These are phyloP conservation scores for Crepidodera aurea DNA, from an alignment of 2,888 invertebrate species.

Conservation along the genomic window DNA sequence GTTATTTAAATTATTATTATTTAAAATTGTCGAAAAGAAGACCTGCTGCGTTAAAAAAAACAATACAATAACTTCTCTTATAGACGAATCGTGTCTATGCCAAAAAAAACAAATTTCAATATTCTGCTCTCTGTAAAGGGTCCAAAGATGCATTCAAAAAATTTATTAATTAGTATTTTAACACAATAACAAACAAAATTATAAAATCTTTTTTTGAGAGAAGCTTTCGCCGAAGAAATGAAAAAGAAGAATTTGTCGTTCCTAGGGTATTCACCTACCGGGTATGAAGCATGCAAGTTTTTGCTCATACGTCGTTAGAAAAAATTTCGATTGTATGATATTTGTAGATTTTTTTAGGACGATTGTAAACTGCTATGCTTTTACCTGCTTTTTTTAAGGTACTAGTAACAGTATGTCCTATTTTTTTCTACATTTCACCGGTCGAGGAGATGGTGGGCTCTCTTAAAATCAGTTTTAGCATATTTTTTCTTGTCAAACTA, in stretches of 20 bases:
- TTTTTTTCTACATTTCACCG: not conserved
- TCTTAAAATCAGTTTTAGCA: constrained; percentile 17
- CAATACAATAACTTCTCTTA: too few species aligned
- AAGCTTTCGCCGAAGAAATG: not conserved
- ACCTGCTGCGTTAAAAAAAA: not conserved
- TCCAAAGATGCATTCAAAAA: not conserved
- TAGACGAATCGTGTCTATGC: too few species aligned
- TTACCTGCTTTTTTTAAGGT: constrained; percentile 9
- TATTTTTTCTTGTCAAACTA: not conserved
- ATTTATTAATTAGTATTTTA: not conserved
- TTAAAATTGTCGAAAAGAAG: not conserved
- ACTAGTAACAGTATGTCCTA: constrained; percentile 31
- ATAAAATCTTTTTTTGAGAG: not conserved
- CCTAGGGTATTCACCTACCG: too few species aligned
- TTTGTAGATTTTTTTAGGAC: not conserved
- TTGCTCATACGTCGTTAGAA: constrained; percentile 26
- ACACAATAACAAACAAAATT: not conserved
- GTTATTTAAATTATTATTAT: not conserved
- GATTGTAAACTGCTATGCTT: constrained; percentile 34
- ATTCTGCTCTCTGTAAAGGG: not conserved
- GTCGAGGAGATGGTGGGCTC: not conserved
- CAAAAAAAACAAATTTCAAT: too few species aligned
- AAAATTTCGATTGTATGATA: not conserved
- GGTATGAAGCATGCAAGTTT: constrained; percentile 39
- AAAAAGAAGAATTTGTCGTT: too few species aligned